phyloP scores from a whole-genome alignment of 2,797 vertebrate species.

The Eutrigla gurnardus region DNA sequence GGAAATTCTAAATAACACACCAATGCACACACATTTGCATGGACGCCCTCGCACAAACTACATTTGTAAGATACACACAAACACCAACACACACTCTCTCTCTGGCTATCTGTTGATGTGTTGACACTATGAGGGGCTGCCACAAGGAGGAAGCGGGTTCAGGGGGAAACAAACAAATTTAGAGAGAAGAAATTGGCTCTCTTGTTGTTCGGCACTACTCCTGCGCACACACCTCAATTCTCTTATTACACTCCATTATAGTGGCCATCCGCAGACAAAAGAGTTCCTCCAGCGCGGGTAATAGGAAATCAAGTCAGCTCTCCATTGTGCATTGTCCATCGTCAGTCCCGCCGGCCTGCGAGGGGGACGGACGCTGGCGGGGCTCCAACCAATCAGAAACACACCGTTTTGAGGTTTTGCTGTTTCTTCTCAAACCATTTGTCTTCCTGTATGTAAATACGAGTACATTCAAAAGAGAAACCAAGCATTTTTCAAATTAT shows the following conservation, averaged over 20 bases:
- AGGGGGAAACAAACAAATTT: slow-evolving; percentile 66
- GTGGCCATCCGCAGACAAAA: slow-evolving; percentile 64
- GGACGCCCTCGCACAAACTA: not conserved
- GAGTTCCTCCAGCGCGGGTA: slow-evolving; percentile 56
- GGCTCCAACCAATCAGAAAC: slow-evolving; percentile 8
- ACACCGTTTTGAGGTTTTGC: not conserved
- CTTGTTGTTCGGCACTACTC: slow-evolving; percentile 57
- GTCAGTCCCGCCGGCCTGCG: slow-evolving; percentile 40
- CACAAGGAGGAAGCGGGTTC: slow-evolving; percentile 52
- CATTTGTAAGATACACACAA: slow-evolving; percentile 15
- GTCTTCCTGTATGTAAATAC: slow-evolving; percentile 8
- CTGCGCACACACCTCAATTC: slow-evolving; percentile 66
- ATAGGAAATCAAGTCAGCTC: slow-evolving; percentile 72
- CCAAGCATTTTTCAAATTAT: not conserved
- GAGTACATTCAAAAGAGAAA: not conserved
- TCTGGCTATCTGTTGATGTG: slow-evolving; percentile 37
- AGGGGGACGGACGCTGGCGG: not conserved
- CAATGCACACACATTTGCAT: slow-evolving; percentile 33
- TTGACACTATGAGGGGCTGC: slow-evolving; percentile 61
- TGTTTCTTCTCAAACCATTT: not conserved
- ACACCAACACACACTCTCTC: slow-evolving; percentile 18
- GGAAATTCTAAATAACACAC: slow-evolving; percentile 32
- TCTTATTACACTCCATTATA: slow-evolving; percentile 76
- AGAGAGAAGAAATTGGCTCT: slow-evolving; percentile 62
- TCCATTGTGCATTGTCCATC: slow-evolving; percentile 59